Conservation (phyloP, 53 echinoderm and acorn worm species). For the Apostichopus leukothele region DNA sequence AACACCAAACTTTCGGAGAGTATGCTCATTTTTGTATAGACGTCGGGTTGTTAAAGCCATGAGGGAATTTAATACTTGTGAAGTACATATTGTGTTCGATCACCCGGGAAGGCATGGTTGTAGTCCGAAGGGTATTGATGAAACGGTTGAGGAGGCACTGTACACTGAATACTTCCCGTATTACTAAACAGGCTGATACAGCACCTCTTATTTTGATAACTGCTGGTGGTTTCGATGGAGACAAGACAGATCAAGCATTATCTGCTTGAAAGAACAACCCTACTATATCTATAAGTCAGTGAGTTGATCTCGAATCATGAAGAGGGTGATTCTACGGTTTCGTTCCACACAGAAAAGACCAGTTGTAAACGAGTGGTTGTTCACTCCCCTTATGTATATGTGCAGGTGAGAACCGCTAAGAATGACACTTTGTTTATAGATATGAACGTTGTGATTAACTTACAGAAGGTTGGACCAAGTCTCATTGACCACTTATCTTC, state of each 20-base stretch:
- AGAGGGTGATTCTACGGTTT: slow-evolving; percentile 50
- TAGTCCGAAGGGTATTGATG: slow-evolving; percentile 56
- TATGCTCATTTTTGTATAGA: slow-evolving; percentile 2
- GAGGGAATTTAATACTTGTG: slow-evolving; percentile 10
- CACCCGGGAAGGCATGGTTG: slow-evolving; percentile 47
- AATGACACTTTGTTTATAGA: too few species aligned
- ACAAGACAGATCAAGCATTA: too few species aligned
- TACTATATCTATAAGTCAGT: too few species aligned
- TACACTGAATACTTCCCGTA: slow-evolving; percentile 8
- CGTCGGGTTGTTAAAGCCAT: not conserved
- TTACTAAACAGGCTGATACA: not conserved
- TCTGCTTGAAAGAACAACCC: not conserved
- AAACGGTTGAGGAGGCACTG: not conserved
- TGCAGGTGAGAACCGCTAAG: slow-evolving; percentile 24
- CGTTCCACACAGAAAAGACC: slow-evolving; percentile 35
- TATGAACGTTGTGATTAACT: too few species aligned
- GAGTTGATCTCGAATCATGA: slow-evolving; percentile 38
- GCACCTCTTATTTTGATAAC: not conserved
- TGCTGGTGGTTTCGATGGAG: slow-evolving; percentile 8
- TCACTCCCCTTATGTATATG: slow-evolving; percentile 52
- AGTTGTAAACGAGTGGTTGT: slow-evolving; percentile 37
- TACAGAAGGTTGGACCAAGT: too few species aligned
- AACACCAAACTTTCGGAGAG: slow-evolving; percentile 13
- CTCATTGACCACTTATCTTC: not conserved
- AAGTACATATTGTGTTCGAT: slow-evolving; percentile 56